Percentiles rank a stretch among this genome's conserved stretches.
phyloP scores from a whole-genome alignment of 2,888 invertebrate genomes.

The Phorcus lineatus region DNA sequence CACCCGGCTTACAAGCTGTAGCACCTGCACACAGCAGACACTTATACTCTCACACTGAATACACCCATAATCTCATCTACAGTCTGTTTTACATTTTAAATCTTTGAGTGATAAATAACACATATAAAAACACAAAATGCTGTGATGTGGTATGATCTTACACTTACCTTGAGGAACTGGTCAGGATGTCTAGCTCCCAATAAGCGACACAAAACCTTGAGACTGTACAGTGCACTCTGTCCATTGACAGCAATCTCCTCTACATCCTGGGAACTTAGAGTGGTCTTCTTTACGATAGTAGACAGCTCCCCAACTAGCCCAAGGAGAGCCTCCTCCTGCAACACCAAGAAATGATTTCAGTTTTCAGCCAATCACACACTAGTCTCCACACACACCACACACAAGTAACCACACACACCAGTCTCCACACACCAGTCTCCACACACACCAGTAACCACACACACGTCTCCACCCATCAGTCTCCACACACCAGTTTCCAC shows the following conservation, averaged over 20 bases:
- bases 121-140: not conserved
- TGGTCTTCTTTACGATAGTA: constrained; percentile 51
- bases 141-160: not conserved
- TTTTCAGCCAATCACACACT: too few relatives aligned
- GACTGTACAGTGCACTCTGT: constrained; percentile 87
- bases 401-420: too few relatives aligned
- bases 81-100: not conserved
- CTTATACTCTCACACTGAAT: not conserved
- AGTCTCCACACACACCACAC: too few relatives aligned
- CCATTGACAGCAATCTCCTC: constrained; percentile 83
- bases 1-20: constrained; percentile 83
- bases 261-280: constrained; percentile 76
- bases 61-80: not conserved
- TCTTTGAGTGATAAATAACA: not conserved
- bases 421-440: too few relatives aligned
- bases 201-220: constrained; percentile 88
- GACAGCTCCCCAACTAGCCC: constrained; percentile 56
- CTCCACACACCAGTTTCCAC: too few relatives aligned
- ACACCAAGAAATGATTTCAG: too few relatives aligned
- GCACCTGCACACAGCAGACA: constrained; percentile 75
- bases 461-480: too few relatives aligned
- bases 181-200: constrained; percentile 83
- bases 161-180: constrained; percentile 81
- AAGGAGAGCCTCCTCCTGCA: constrained; percentile 47
- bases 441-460: too few relatives aligned